Evolutionary conservation across 2,797 vertebrate species (phyloP), one percentile per base, ranked within the genome.

Genomic region (Leucoraja ocellata): DNA sequence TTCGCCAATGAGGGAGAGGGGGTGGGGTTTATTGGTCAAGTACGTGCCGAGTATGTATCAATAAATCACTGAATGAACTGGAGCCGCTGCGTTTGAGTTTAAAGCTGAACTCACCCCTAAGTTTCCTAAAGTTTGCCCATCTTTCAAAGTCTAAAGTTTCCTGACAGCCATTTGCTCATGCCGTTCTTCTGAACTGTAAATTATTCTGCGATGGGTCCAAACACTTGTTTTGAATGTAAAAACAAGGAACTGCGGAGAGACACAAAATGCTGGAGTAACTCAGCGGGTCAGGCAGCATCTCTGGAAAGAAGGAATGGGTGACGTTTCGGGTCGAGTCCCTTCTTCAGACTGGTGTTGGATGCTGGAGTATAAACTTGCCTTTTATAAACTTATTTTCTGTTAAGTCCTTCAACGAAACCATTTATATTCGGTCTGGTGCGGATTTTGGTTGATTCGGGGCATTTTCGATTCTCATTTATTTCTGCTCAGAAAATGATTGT

Each of bases 21-120:
- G 90, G 84, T 18, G 84, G 63, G 14, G 84, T 71, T 76, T n/a
- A 10, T 10, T 54, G 36, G 10, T 76, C 39, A 73, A 76, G 9
- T 74, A 92, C 90, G 90, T 92, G 90, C 90, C 46, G 21, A 76
- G 90, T 46, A 76, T 74, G 21, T 23, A 28, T 76, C 90, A 92
- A n/a, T 92, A 76, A 92, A 76, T 74, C 68, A 92, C 36, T 58
- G 90, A 91, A 73, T 91, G 90, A 71, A 74, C 90, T 14, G 23
- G 90, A 74, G 68, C 39, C 46, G 71, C 32, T 91, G 39, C 23
- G 11, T 25, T 91, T 36, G 32, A 18, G 1, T 68, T 68, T 23
- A 68, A 88, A 68, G n/a, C 84, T 23, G n/a, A 21, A 68, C 61
- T 88, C 84, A 7, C 63, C 32, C 84, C n/a, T 21, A 83, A 54